Evolutionary conservation across 2,113 vertebrate species (phyloP).

Genomic region (Hemiscyllium ocellatum): DNA sequence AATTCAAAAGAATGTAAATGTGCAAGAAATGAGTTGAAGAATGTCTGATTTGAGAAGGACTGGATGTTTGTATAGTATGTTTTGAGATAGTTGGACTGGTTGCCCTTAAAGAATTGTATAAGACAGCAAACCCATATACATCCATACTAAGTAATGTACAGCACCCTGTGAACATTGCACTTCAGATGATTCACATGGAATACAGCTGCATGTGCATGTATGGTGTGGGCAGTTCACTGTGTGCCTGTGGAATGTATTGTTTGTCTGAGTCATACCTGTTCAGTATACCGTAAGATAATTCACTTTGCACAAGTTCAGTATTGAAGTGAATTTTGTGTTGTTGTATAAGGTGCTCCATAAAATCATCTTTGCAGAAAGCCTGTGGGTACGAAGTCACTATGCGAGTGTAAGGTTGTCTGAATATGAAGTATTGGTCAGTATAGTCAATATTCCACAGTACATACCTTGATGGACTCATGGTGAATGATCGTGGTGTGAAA

Average conservation of each 20-base stretch:
- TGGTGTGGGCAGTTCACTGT: background rate
- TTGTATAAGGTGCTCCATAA: background rate
- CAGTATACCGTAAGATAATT: background rate
- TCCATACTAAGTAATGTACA: background rate
- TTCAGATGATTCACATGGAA: background rate
- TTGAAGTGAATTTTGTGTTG: background rate
- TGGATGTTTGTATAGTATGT: conserved; percentile 9
- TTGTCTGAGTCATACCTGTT: background rate
- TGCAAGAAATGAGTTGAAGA: background rate
- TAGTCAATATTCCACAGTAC: background rate
- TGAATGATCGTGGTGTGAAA: background rate
- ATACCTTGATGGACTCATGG: background rate
- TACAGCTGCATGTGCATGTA: conserved; percentile 20
- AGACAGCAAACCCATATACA: background rate
- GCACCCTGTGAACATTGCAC: background rate
- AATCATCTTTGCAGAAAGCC: background rate
- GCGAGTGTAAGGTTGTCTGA: background rate
- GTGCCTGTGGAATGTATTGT: conserved; percentile 21
- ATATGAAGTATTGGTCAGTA: background rate
- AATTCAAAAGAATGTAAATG: background rate
- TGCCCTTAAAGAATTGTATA: background rate
- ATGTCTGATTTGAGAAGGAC: background rate
- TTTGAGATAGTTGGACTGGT: background rate
- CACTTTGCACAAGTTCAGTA: conserved; percentile 3
- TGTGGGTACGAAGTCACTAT: no score